Evolutionary conservation across 2,888 invertebrate species (phyloP), one percentile per base, ranked within the genome.

Genomic region (Teleiodes luculella): DNA sequence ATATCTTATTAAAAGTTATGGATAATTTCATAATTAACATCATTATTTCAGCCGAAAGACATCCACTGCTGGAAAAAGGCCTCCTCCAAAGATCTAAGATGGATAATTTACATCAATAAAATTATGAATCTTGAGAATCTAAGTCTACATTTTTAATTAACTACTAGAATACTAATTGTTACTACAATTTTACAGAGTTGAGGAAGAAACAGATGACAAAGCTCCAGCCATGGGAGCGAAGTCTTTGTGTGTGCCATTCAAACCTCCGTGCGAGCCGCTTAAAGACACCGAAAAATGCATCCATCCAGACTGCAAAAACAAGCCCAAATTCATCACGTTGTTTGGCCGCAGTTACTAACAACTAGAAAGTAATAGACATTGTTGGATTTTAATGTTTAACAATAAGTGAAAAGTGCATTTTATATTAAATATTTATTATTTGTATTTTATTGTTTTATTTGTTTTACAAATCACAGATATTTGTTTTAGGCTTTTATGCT

Each of bases 211-310:
- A 57, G 88, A 87, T 2, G 91, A 94, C 52, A 97, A 96, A 55
- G 96, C 95, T 18, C 97, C 98, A 20, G 94, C 98, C 0, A 99
- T 99, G 98, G 99, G 99, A 37, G 99, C 99, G 6, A 99, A 99
- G 86, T 95, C 97, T 7, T 91, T 99, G n/a, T 99, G 99, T 80
- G 96, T 99, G 72, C 99, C 99, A 2, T 95, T 98, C 80, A 92
- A 96, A 48, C 99, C 97, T 72, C 95, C 96, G 0, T 90, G 92
- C 1, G 74, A 87, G 3, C 43, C 24, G 3, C 90, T 95, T 41
- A 76, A 90, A 5, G 75, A 89, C 8, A 76, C 80, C 2, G 92
- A 95, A 60, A 94, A 93, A 66, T 99, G 99, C 81, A 95, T 99
- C 66, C 93, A 97, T 83, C 97, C 97, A 0, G 90, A 87, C 53